Evolutionary conservation across 2,113 vertebrate species (phyloP), one percentile per base, ranked within the genome.

Genomic region (Sinosuthora webbiana): DNA sequence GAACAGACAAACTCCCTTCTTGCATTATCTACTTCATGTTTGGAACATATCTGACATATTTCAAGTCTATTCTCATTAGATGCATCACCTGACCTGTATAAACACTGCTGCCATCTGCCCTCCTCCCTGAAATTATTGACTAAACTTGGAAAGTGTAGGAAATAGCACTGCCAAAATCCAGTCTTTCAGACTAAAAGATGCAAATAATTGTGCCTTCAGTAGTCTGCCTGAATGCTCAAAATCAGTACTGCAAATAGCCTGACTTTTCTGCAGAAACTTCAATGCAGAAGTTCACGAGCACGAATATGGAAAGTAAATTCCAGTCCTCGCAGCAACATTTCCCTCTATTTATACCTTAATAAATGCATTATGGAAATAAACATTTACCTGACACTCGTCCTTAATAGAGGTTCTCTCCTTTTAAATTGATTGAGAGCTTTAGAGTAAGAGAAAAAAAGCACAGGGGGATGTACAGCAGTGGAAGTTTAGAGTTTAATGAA

Each of bases 401-500:
- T 94, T 96, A 94, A 69, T 70, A 49, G 70, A 85, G 28, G 31
- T 69, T 82, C 35, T 86, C 87, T 90, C 90, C 77, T 94, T 91
- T 91, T 73, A 79, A 91, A 90, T 59, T 28, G 91, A 86, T 33
- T 9, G 67, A 90, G 65, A 79, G 85, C 64, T 83, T 93, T 50
- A 87, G 16, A 75, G 18, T 5, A 45, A 89, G 79, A 73, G 10
- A 18, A 42, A 44, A 59, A 86, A 76, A 75, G 49, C 83, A 76
- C 74, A 75, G 42, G 10, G 69, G 83, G 71, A 70, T 22, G 55
- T 42, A 64, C 3, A 62, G 9, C 60, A 33, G 60, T 35, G 59
- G 15, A 95, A 97, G 73, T 94, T 68, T 78, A 68, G 94, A 93
- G 56, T 95, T 93, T 90, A 97, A 93, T 68, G 86, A 96, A 97